phyloP scores from a whole-genome alignment of 2,888 invertebrate species.

The Diogma glabrata region DNA sequence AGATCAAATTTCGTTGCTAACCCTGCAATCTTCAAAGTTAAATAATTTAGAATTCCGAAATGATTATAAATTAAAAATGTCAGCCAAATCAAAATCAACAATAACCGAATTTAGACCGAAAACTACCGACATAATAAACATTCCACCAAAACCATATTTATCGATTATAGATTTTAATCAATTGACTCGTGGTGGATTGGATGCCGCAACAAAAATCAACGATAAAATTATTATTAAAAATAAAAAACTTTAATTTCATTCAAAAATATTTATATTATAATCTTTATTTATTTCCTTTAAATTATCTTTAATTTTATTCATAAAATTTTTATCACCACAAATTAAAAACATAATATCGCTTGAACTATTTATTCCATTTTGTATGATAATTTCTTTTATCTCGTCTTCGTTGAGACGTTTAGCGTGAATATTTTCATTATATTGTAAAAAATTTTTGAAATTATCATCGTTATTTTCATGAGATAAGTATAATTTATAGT shows the following conservation, averaged over 20 bases:
- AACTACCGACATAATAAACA: constrained; percentile 26
- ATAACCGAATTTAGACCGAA: background rate
- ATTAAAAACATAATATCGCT: background rate
- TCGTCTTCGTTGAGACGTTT: constrained; percentile 14
- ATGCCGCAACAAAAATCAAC: constrained; percentile 31
- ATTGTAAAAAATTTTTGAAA: no score
- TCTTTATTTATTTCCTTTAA: background rate
- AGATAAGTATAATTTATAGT: constrained; percentile 47
- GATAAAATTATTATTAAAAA: constrained; percentile 4
- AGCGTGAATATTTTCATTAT: constrained; percentile 25
- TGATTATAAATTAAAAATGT: constrained; percentile 15
- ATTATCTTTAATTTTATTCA: background rate
- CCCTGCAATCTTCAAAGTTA: constrained; percentile 27
- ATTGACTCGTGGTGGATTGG: constrained; percentile 49
- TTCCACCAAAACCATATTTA: constrained; percentile 48
- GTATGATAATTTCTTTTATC: constrained; percentile 11
- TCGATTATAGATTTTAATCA: constrained; percentile 63
- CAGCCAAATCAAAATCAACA: background rate
- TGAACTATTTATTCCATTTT: background rate
- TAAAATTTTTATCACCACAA: background rate
- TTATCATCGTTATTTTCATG: constrained; percentile 26
- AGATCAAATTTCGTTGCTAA: constrained; percentile 32
- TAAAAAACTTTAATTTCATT: background rate
- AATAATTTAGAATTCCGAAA: constrained; percentile 24
- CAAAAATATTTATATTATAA: background rate